Evolutionary conservation across 2,113 vertebrate genomes (phyloP), one percentile per base, ranked within the genome.

Genomic region (Symphodus melops): DNA sequence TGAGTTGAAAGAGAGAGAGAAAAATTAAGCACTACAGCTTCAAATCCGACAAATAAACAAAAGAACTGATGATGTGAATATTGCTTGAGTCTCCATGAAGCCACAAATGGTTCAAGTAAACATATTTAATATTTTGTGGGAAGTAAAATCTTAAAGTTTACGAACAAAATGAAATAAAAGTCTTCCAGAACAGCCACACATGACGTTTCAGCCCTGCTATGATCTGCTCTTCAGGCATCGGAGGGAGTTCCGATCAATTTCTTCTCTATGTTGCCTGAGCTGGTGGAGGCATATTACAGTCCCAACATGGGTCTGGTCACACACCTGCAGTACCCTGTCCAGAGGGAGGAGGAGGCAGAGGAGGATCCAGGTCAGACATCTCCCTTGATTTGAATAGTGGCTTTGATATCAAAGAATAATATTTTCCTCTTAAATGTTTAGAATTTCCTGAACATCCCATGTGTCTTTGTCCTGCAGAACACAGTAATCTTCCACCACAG

Each of bases 271-370:
- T 82, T 99, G 73, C 91, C 95, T 39, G 97, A 99, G 62, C 93
- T 99, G 86, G 98, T 99, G 81, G 97, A 97, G n/a, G 97, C 96
- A 9, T 99, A 99, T 86, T 95, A 93, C 91, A 96, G 94, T 72
- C 96, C 97, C 73, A 98, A 98, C 92, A 95, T 98, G 95, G 98
- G 98, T 0, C 91, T 99, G 84, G 88, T 98, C 42, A 98, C 97
- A 75, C 96, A 97, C 51, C 94, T 99, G 81, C 97, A 96, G 88
- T 96, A 94, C 49, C 89, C 96, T 0, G 95, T 98, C 75, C 96
- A 94, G 0, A 93, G 94, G 66, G 97, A 98, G 86, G 97, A 97
- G 70, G 97, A 98, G 10, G 92, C 94, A 0, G 94, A 94, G 0
- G 98, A 98, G 44, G 97, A 98, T 60, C 62, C 91, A 84, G 97